Percentiles rank a stretch among this genome's conserved stretches.
phyloP scores from a whole-genome alignment of 2,888 invertebrate genomes.

The Cosmopolites sordidus region DNA sequence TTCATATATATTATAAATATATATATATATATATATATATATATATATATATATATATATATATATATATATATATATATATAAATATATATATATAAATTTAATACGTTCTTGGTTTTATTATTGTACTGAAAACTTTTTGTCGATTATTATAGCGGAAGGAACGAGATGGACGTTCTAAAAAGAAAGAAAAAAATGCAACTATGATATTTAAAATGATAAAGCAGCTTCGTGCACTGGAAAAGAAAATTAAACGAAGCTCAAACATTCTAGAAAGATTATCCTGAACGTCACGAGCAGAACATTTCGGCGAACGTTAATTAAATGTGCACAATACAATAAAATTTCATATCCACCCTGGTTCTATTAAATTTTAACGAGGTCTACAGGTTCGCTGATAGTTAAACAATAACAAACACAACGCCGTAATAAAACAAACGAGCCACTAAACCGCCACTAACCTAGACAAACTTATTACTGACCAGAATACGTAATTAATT shows the following conservation, averaged over 20 bases:
- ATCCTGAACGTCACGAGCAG: slow-evolving; percentile 11
- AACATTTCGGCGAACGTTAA: slow-evolving; percentile 16
- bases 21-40: too few relatives aligned
- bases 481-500: slow-evolving; percentile 27
- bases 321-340: slow-evolving; percentile 18
- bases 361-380: slow-evolving; percentile 24
- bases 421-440: slow-evolving; percentile 19
- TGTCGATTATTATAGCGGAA: too few relatives aligned
- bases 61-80: too few relatives aligned
- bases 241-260: background rate
- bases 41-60: too few relatives aligned
- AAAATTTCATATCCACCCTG: slow-evolving; percentile 20
- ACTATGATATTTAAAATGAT: too few relatives aligned
- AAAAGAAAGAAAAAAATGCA: too few relatives aligned
- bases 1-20: too few relatives aligned
- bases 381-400: slow-evolving; percentile 25
- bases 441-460: slow-evolving; percentile 20
- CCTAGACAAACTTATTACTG: slow-evolving; percentile 27
- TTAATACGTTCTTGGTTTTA: too few relatives aligned
- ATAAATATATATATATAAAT: too few relatives aligned
- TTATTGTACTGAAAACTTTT: too few relatives aligned
- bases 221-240: too few relatives aligned
- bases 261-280: background rate
- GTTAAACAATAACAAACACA: slow-evolving; percentile 25
- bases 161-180: too few relatives aligned